Evolutionary conservation across 2,113 vertebrate genomes (phyloP), one percentile per base, ranked within the genome.

Genomic region (Illadopsis cleaveri): DNA sequence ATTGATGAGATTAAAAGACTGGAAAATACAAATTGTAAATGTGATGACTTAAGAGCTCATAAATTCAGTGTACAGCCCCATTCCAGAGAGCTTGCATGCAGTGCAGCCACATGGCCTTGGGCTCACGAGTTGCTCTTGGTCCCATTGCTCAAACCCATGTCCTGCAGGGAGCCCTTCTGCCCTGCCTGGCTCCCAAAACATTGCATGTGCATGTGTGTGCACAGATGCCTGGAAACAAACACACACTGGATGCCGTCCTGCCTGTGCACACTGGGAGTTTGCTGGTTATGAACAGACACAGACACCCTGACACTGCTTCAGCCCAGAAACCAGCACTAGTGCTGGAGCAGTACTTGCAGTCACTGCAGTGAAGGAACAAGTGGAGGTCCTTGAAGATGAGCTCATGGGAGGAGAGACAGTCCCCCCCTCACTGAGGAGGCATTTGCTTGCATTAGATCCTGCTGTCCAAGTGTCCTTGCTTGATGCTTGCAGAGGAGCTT

Each of bases 31-130:
- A 96, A 95, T 95, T 92, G 61, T 92, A 93, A 91, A 90, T 82
- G 92, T 73, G 84, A 92, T 96, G 86, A 96, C 71, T 94, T 91
- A 90, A 92, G 92, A 96, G 86, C 79, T 95, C 87, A 66, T 97
- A 94, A 97, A 96, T 97, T 84, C 82, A 70, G 76, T 40, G 51
- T 48, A 79, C 58, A 86, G 47, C 71, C 44, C 53, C 40, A 23
- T 79, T 97, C 69, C 50, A 58, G 42, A 81, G 60, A 76, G 45
- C 44, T 35, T 35, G n/a, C 61, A 57, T 75, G 78, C 14, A 2
- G 65, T 24, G 45, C 42, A 72, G 69, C 56, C 65, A 19, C 3
- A 2, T 60, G 88, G 89, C 69, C 84, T 90, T 69, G 69, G 37
- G 65, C 65, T 92, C 50, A 30, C 0, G 0, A 47, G 44, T n/a